Percentiles rank a stretch among this genome's conserved stretches.
phyloP scores from a whole-genome alignment of 2,113 vertebrate species.

The Theristicus caerulescens region DNA sequence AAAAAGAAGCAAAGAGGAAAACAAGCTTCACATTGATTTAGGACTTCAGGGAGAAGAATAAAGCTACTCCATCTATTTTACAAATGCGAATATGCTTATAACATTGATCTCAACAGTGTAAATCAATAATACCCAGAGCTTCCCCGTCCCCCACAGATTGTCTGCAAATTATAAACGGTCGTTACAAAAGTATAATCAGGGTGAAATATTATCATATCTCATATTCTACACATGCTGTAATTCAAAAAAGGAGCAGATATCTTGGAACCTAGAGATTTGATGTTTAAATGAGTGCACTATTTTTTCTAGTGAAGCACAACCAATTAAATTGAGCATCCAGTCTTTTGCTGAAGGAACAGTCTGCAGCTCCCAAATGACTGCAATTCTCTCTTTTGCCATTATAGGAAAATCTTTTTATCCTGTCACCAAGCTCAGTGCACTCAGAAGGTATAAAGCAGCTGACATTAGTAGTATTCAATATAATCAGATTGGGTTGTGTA shows the following conservation, averaged over 20 bases:
- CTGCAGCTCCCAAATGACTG: constrained; percentile 63
- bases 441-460: background rate
- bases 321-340: constrained; percentile 73
- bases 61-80: constrained; percentile 44
- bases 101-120: constrained; percentile 44
- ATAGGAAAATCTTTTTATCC: constrained; percentile 63
- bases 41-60: constrained; percentile 15
- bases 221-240: constrained; percentile 53
- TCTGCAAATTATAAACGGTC: constrained; percentile 38
- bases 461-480: background rate
- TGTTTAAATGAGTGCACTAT: constrained; percentile 73
- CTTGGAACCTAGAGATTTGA: constrained; percentile 67
- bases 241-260: constrained; percentile 65
- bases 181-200: constrained; percentile 35
- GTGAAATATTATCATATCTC: constrained; percentile 55
- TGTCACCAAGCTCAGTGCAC: constrained; percentile 45
- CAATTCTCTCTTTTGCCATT: constrained; percentile 36
- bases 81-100: constrained; percentile 54
- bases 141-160: constrained; percentile 13
- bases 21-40: constrained; percentile 48
- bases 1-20: constrained; percentile 7
- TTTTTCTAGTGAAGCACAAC: constrained; percentile 74
- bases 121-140: constrained; percentile 60
- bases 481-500: background rate
- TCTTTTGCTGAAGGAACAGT: constrained; percentile 64